A percentile compares a stretch with the other conserved stretches of the same genome.
phyloP scores from a whole-genome alignment of 35 echinoderm and acorn worm species.

The Heliocidaris erythrogramma region DNA sequence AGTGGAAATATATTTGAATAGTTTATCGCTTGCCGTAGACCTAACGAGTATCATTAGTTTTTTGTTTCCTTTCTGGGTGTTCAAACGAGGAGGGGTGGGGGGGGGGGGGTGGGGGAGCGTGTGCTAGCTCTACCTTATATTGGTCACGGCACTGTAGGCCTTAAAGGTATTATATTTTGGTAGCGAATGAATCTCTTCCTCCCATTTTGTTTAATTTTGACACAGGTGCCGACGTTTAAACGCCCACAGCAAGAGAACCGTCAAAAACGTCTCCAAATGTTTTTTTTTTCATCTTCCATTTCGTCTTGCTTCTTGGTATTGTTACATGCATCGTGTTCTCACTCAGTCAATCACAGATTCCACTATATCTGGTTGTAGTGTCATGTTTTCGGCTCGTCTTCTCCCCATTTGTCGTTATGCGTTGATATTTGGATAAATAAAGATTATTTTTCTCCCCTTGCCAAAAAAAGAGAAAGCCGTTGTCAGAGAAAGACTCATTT shows the following conservation, averaged over 20 bases:
- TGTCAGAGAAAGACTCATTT: not conserved
- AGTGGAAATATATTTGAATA: too few relatives aligned
- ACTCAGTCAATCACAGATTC: not conserved
- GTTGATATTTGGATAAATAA: constrained; percentile 23
- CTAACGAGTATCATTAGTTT: too few relatives aligned
- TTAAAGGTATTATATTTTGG: too few relatives aligned
- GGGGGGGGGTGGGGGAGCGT: too few relatives aligned
- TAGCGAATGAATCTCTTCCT: too few relatives aligned
- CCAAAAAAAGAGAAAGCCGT: not conserved
- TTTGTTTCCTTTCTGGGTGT: too few relatives aligned
- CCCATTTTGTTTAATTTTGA: too few relatives aligned
- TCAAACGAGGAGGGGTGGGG: too few relatives aligned
- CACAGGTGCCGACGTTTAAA: not conserved
- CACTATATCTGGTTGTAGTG: not conserved
- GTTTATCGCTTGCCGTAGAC: too few relatives aligned
- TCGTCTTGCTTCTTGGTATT: not conserved
- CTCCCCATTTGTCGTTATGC: not conserved
- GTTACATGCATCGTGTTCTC: not conserved
- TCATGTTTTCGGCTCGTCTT: not conserved
- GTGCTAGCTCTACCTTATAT: too few relatives aligned
- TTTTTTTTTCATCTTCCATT: not conserved
- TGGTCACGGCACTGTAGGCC: too few relatives aligned
- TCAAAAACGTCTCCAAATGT: not conserved
- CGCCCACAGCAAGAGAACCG: not conserved
- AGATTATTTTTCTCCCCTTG: constrained; percentile 38